Percentiles rank a stretch among this genome's conserved stretches.
phyloP scores from a whole-genome alignment of 1,140 invertebrate species.

The Brachystomella parvula region DNA sequence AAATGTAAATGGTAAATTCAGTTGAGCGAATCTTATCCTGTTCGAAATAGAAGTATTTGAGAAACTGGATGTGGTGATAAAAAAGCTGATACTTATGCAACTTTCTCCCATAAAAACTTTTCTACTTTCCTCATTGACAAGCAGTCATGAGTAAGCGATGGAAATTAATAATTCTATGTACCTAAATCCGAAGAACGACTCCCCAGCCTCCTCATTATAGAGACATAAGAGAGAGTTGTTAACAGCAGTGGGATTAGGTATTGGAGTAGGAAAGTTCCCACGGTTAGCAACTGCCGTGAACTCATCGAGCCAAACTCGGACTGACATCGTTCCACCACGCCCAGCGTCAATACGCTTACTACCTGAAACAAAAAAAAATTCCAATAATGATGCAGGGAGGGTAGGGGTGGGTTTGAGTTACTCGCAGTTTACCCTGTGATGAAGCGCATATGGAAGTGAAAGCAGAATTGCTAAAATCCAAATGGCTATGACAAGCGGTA shows the following conservation, averaged over 20 bases:
- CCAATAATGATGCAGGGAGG: conserved; percentile 20
- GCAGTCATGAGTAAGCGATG: not conserved
- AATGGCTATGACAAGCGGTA: conserved; percentile 43
- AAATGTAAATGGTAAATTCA: too few relatives aligned
- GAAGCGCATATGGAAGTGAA: conserved; percentile 49
- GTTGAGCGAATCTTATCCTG: too few relatives aligned
- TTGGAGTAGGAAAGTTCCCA: conserved; percentile 47
- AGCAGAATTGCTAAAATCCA: conserved; percentile 47
- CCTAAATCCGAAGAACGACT: conserved; percentile 27
- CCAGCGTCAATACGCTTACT: conserved; percentile 38
- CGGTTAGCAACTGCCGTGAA: conserved; percentile 44
- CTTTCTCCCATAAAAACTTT: too few relatives aligned
- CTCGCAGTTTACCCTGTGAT: conserved; percentile 39
- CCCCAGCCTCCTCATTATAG: conserved; percentile 42
- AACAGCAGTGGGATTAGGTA: conserved; percentile 49
- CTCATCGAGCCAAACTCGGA: conserved; percentile 41
- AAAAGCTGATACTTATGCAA: too few relatives aligned
- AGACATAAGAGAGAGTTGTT: conserved; percentile 44
- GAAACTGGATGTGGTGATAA: too few relatives aligned
- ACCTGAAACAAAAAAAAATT: conserved; percentile 30
- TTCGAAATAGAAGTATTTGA: too few relatives aligned
- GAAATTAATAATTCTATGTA: conserved; percentile 10
- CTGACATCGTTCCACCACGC: conserved; percentile 42
- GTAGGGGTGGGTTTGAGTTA: conserved; percentile 21
- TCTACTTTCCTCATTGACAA: too few relatives aligned